Evolutionary conservation across 2,888 invertebrate species (phyloP), one percentile per base, ranked within the genome.

Genomic region (Drosophila meridionalis): DNA sequence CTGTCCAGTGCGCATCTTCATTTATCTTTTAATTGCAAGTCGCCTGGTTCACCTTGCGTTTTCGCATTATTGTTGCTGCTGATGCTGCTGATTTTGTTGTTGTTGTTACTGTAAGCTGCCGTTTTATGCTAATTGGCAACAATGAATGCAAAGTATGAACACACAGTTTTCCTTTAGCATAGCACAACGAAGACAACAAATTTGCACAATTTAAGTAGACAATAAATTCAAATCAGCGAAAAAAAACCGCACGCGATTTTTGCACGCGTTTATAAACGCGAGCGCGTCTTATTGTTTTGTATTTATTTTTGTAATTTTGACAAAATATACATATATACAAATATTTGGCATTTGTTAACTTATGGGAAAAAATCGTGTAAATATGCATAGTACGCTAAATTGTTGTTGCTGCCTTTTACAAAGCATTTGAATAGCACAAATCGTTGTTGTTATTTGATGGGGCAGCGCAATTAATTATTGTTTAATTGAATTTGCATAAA

Each of bases 401-500:
- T 61, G 26, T 61, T 65, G 9, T 57, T 73, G 34, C 34, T 53
- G 47, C 40, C 30, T 43, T 43, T 56, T 20, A 12, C n/a, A 28
- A 28, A 7, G 11, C 38, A 38, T 60, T 42, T 30, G 42, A 14
- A 42, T 20, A 26, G 30, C 48, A 32, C 8, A 60, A 60, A 38
- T 50, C 38, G 52, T 3, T 57, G 26, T 28, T 55, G 36, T 57
- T 53, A 38, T 68, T 4, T 9, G 47, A 34, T 28, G 38, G 36
- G 55, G 55, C 52, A 52, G 47, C 36, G 62, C 50, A 72, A 82
- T 87, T 87, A 80, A 82, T 80, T 70, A 64, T 36, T 76, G 69
- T 80, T 75, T 81, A 80, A 89, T 87, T 78, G 67, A 59, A 85
- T 87, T 85, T 87, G 62, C 80, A 85, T 79, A 79, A 72, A 82